Base-by-base conservation (phyloP, 2,113 vertebrate genomes). In the Ammodramus savannarum region DNA sequence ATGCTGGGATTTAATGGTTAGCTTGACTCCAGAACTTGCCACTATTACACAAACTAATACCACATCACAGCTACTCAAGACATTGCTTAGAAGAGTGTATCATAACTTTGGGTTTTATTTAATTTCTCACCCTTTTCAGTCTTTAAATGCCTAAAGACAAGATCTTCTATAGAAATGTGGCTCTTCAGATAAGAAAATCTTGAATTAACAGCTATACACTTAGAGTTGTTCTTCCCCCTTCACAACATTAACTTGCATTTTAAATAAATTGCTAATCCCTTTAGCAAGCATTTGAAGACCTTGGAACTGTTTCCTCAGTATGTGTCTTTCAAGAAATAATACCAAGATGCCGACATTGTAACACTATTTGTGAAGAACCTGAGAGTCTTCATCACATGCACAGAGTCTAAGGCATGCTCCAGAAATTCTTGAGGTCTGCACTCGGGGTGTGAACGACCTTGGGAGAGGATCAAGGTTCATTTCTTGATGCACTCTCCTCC, bases 401-500 rank as follows among this genome's bases (percentile, higher is more conserved):
- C 16, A 72, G 34, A 49, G 51, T 10, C 39, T 31, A 65, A 74
- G 59, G 48, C 54, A 71, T 0, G 9, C 46, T 91, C 31, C 39
- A 86, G 79, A 77, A 90, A 76, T 84, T 83, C 68, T 34, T 32
- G 27, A 72, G 58, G 36, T 86, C 55, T 90, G 72, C 4, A 5
- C 34, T 44, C 2, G 0, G 20, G 22, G 11, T n/a, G 4, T 7
- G 0, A 26, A 61, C 1, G 41, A 91, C 74, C 85, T 76, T 87
- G 82, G 58, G 58, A 87, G 73, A 84, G 18, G 72, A 68, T 90
- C 87, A 85, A 49, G 41, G 49, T 49, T 95, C 69, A 63, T 31
- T 69, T 79, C 55, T 77, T 43, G 39, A 73, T 59, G 72, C 59
- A 67, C 65, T 23, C 66, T 84, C 52, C 51, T 74, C 25, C 32